Percentiles rank a stretch among this genome's conserved stretches.
phyloP scores from a whole-genome alignment of 1,140 invertebrate species.

The Antheraea pernyi region DNA sequence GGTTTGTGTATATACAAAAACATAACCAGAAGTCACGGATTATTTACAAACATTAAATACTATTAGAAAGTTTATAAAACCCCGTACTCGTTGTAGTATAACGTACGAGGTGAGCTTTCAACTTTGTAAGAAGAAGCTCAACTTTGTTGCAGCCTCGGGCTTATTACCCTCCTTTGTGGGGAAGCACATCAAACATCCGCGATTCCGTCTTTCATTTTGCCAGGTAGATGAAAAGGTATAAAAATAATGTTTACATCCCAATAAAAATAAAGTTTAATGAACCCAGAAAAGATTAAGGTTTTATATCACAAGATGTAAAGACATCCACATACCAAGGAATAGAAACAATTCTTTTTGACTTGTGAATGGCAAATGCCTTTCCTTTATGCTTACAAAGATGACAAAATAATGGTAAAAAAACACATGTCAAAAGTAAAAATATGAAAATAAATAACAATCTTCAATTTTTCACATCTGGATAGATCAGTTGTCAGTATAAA shows the following conservation, averaged over 20 bases:
- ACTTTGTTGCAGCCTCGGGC: slow-evolving; percentile 13
- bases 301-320: background rate
- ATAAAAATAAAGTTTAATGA: background rate
- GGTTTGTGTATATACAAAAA: too few species aligned
- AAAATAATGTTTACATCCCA: background rate
- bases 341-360: too few species aligned
- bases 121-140: slow-evolving; percentile 4
- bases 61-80: background rate
- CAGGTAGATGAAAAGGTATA: background rate
- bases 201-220: background rate
- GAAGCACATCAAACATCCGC: background rate
- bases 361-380: too few species aligned
- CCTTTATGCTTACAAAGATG: too few species aligned
- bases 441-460: too few species aligned
- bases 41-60: too few species aligned
- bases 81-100: background rate
- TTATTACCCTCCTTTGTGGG: slow-evolving; percentile 22
- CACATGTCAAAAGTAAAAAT: too few species aligned
- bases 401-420: too few species aligned
- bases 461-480: too few species aligned
- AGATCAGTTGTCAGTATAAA: too few species aligned
- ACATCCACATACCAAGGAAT: too few species aligned
- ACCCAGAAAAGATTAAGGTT: background rate
- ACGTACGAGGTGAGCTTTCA: background rate
- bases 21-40: too few species aligned